phyloP scores from a whole-genome alignment of 1,140 invertebrate genomes.

The Ceratosolen solmsi region DNA sequence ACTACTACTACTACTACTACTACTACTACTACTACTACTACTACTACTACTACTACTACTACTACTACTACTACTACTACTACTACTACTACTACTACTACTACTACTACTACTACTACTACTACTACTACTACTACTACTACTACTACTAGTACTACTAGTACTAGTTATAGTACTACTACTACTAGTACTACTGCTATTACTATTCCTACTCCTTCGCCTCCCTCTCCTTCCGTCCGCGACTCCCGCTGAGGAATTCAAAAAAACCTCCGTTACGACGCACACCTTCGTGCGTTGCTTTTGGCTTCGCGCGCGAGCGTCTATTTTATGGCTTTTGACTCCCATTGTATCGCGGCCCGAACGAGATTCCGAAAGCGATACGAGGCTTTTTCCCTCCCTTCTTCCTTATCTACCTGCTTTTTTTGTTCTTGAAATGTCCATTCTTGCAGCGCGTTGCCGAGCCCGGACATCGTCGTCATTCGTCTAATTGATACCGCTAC shows the following conservation, averaged over 20 bases:
- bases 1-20: no score
- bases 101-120: no score
- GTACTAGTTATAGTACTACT: no score
- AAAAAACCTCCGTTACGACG: slow-evolving; percentile 27
- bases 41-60: no score
- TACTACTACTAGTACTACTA: no score
- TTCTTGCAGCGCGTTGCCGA: background rate
- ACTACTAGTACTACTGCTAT: no score
- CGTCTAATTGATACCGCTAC: background rate
- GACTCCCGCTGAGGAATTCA: background rate
- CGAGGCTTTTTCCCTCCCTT: background rate
- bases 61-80: no score
- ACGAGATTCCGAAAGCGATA: background rate
- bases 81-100: no score
- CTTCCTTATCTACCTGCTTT: background rate
- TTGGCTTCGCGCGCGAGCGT: background rate
- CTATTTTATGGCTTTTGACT: slow-evolving; percentile 13
- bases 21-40: no score
- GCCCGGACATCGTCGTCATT: background rate
- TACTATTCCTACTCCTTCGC: no score
- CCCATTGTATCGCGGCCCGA: background rate
- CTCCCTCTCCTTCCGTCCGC: no score
- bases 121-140: no score
- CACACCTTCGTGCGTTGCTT: background rate
- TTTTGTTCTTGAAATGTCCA: background rate